These are phyloP conservation scores for Alosa alosa DNA, from an alignment of 2,113 vertebrate genomes.

Conservation along the genomic window DNA sequence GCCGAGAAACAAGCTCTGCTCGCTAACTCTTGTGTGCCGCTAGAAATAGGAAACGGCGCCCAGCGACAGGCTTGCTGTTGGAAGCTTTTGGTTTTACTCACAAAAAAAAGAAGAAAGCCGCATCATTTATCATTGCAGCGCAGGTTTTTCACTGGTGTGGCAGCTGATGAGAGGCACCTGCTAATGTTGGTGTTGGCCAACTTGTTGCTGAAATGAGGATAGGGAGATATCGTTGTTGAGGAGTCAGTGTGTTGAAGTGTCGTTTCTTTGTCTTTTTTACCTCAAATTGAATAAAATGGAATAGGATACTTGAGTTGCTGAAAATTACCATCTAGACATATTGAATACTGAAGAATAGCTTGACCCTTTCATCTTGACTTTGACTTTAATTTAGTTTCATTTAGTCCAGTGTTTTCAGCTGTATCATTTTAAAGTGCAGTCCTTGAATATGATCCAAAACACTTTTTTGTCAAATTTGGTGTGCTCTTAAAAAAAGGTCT, in stretches of 20 bases:
- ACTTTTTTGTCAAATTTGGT: too few relatives aligned
- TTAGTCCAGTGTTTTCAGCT: not conserved
- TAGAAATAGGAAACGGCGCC: not conserved
- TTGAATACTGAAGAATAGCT: not conserved
- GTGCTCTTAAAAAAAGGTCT: too few relatives aligned
- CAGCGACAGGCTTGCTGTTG: not conserved
- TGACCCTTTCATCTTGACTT: not conserved
- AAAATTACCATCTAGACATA: not conserved
- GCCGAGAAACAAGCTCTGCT: not conserved
- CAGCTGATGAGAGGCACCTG: slow-evolving; percentile 9
- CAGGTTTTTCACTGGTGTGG: not conserved
- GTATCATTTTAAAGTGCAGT: not conserved
- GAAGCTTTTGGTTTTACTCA: not conserved
- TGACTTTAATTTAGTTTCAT: not conserved
- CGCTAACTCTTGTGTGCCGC: not conserved
- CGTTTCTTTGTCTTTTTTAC: not conserved
- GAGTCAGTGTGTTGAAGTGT: not conserved
- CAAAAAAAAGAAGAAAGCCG: not conserved
- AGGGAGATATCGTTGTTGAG: not conserved
- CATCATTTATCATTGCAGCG: not conserved
- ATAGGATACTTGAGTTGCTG: not conserved
- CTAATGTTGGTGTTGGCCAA: not conserved
- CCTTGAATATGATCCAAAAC: too few relatives aligned
- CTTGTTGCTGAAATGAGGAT: slow-evolving; percentile 4
- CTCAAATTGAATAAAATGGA: not conserved